Percentiles rank a stretch among this genome's conserved stretches.
Conservation (phyloP, 2,888 invertebrate genomes). For the Heliconius ethilla region DNA sequence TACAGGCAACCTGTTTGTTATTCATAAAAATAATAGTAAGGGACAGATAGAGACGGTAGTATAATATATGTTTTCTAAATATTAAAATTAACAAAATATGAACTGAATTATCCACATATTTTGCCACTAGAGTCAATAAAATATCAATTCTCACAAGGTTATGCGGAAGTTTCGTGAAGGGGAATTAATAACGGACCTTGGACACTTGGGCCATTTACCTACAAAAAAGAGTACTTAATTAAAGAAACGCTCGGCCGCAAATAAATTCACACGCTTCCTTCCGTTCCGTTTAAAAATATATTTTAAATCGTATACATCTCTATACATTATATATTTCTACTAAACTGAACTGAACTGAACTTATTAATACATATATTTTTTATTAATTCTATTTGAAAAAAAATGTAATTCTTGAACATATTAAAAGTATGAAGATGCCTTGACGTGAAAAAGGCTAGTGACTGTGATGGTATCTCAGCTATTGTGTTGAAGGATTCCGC, state of each 20-base stretch:
- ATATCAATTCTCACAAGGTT: constrained; percentile 40
- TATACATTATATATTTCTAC: background rate
- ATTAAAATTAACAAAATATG: too few relatives aligned
- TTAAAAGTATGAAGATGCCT: background rate
- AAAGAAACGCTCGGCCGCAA: constrained; percentile 63
- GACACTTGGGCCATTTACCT: constrained; percentile 58
- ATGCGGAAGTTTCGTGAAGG: constrained; percentile 39
- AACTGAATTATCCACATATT: background rate
- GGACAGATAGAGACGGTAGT: too few relatives aligned
- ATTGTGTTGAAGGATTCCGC: too few relatives aligned
- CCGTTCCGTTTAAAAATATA: constrained; percentile 56
- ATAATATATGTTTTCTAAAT: too few relatives aligned
- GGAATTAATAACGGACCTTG: constrained; percentile 46
- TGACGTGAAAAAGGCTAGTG: background rate
- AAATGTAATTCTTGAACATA: too few relatives aligned
- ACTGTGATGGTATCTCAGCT: background rate
- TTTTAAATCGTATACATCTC: background rate
- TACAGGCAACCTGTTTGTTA: too few relatives aligned
- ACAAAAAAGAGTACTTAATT: constrained; percentile 66
- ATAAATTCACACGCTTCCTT: constrained; percentile 61
- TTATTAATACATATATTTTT: too few relatives aligned
- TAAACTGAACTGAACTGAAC: too few relatives aligned
- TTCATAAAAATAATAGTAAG: too few relatives aligned
- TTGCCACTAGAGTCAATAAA: constrained; percentile 36
- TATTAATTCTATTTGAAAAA: too few relatives aligned